These are phyloP conservation scores for Apostichopus parvimensis DNA, from an alignment of 35 echinoderm and acorn worm genomes.

Conservation along the genomic window DNA sequence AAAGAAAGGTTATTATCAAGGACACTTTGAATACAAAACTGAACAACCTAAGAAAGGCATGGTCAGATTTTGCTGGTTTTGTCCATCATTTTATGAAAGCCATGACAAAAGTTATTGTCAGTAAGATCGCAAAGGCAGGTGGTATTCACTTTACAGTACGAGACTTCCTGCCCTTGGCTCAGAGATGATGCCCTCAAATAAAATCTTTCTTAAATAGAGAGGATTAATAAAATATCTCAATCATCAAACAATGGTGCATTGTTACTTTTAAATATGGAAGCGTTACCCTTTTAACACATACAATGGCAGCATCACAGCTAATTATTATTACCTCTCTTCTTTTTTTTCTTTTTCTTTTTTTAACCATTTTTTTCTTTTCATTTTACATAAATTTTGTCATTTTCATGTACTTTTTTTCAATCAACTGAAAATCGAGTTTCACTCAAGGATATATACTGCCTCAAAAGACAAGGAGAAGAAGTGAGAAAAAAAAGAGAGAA, in stretches of 20 bases:
- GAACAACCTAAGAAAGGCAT: neutral
- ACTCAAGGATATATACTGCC: slow-evolving; percentile 17
- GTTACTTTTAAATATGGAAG: neutral
- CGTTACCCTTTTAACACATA: neutral
- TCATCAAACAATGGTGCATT: slow-evolving; percentile 31
- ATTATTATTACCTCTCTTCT: neutral
- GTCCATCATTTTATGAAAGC: neutral
- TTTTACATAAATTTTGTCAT: neutral
- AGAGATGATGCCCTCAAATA: neutral
- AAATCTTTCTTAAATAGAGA: slow-evolving; percentile 6
- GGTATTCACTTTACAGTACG: neutral
- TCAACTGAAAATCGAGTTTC: slow-evolving; percentile 49
- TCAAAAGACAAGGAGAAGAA: neutral
- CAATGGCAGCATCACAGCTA: slow-evolving; percentile 43
- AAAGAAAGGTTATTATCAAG: neutral
- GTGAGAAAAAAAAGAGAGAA: slow-evolving; percentile 1
- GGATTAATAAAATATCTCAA: neutral
- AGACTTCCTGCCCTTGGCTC: neutral
- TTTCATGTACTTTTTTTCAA: slow-evolving; percentile 18
- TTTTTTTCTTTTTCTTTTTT: neutral
- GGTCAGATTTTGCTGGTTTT: slow-evolving; percentile 11
- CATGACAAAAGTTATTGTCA: neutral
- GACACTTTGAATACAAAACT: slow-evolving; percentile 61
- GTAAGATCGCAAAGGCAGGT: neutral
- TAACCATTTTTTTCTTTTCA: neutral